phyloP scores from a whole-genome alignment of 2,888 invertebrate species.

The Uropetala carovei region DNA sequence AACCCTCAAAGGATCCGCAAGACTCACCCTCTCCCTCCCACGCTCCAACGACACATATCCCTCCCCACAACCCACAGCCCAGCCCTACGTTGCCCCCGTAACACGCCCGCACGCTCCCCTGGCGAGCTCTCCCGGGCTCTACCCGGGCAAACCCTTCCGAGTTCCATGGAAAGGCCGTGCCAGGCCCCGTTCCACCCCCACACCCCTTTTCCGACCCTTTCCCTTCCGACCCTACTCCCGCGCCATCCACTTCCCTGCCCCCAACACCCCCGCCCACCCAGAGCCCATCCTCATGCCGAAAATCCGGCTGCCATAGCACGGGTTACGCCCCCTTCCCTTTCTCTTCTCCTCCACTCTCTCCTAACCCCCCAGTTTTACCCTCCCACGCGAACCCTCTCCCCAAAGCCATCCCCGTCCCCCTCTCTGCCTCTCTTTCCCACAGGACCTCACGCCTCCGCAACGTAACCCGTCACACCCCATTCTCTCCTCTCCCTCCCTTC shows the following conservation, averaged over 20 bases:
- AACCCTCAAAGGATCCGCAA: background rate
- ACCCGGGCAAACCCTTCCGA: slow-evolving; percentile 55
- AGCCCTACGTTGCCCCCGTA: background rate
- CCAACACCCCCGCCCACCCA: background rate
- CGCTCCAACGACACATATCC: background rate
- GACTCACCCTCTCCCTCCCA: background rate
- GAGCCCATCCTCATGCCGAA: slow-evolving; percentile 49
- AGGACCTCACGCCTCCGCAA: slow-evolving; percentile 22
- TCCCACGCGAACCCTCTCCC: slow-evolving; percentile 35
- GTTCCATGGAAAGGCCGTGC: slow-evolving; percentile 43
- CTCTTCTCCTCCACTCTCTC: slow-evolving; percentile 20
- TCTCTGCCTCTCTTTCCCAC: slow-evolving; percentile 4
- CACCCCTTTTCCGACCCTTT: background rate
- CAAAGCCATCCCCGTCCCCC: background rate
- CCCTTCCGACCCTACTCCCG: background rate
- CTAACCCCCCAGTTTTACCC: background rate
- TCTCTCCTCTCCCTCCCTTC: slow-evolving; percentile 67
- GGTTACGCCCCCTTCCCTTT: slow-evolving; percentile 57
- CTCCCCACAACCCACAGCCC: background rate
- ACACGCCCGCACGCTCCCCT: slow-evolving; percentile 34
- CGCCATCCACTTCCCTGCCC: background rate
- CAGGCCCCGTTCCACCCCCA: slow-evolving; percentile 29
- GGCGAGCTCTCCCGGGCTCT: slow-evolving; percentile 52
- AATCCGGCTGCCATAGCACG: slow-evolving; percentile 63
- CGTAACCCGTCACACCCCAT: slow-evolving; percentile 65